These are phyloP conservation scores for Mesochorus sp. DNA, from an alignment of 2,888 invertebrate species.

Conservation along the genomic window DNA sequence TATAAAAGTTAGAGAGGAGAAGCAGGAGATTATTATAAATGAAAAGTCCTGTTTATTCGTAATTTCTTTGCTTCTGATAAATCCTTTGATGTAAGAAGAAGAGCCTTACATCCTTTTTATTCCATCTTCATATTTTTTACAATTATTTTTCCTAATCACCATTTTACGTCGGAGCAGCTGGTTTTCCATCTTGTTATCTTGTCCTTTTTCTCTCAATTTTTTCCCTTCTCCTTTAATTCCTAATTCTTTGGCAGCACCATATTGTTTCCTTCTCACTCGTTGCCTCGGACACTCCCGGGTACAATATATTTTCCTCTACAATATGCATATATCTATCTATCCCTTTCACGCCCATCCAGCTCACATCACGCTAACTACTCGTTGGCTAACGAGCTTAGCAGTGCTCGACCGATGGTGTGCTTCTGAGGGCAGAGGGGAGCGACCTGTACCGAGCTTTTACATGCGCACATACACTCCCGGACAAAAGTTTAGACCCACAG, in stretches of 20 bases:
- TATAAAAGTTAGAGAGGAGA: too few relatives aligned
- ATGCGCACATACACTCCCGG: background rate
- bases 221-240: background rate
- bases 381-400: conserved; percentile 75
- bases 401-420: conserved; percentile 52
- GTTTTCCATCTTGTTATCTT: conserved; percentile 39
- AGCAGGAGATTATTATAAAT: too few relatives aligned
- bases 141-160: conserved; percentile 19
- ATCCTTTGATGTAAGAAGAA: too few relatives aligned
- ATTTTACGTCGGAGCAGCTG: background rate
- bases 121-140: conserved; percentile 1
- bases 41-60: too few relatives aligned
- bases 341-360: conserved; percentile 53
- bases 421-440: conserved; percentile 11
- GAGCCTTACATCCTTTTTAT: too few relatives aligned
- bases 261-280: conserved; percentile 6
- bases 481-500: too few relatives aligned
- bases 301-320: conserved; percentile 18
- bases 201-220: conserved; percentile 1
- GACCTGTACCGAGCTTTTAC: conserved; percentile 30
- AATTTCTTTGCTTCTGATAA: too few relatives aligned
- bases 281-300: conserved; percentile 8
- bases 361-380: conserved; percentile 54
- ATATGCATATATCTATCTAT: conserved; percentile 46
- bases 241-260: background rate